Percentiles rank a stretch among this genome's conserved stretches.
Evolutionary conservation across 2,113 vertebrate species (phyloP).

Genomic region (Elgaria multicarinata): DNA sequence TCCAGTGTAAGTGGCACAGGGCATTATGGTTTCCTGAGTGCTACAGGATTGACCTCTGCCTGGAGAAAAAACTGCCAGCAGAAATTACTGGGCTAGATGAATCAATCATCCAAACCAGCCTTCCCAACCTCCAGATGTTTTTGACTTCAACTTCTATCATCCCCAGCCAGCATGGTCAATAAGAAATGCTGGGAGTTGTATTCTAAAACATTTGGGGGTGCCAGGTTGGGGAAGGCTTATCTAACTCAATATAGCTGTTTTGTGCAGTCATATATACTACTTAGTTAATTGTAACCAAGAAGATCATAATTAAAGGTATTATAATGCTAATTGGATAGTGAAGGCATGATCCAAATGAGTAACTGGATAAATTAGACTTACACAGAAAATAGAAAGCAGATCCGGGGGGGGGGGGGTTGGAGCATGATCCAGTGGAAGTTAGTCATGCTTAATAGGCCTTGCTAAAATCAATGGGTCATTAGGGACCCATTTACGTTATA

Average conservation of each 20-base stretch:
- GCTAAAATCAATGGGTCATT: neutral
- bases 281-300: constrained; percentile 64
- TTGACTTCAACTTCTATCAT: too few relatives aligned
- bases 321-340: constrained; percentile 70
- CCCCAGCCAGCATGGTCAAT: too few relatives aligned
- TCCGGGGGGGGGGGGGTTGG: too few relatives aligned
- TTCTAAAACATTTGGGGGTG: too few relatives aligned
- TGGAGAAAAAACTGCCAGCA: neutral
- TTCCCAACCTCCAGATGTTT: too few relatives aligned
- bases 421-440: too few relatives aligned
- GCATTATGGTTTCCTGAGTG: neutral
- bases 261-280: constrained; percentile 65
- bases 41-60: neutral
- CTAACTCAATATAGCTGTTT: neutral
- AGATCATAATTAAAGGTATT: constrained; percentile 80
- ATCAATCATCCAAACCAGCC: neutral
- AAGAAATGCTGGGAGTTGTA: too few relatives aligned
- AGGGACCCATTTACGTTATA: neutral
- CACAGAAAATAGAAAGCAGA: neutral
- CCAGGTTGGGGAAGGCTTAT: too few relatives aligned
- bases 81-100: neutral
- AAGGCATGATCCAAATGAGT: neutral
- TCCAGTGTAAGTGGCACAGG: neutral
- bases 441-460: neutral
- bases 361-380: neutral